phyloP scores from a whole-genome alignment of 2,797 vertebrate species.

The Rhinophrynus dorsalis region DNA sequence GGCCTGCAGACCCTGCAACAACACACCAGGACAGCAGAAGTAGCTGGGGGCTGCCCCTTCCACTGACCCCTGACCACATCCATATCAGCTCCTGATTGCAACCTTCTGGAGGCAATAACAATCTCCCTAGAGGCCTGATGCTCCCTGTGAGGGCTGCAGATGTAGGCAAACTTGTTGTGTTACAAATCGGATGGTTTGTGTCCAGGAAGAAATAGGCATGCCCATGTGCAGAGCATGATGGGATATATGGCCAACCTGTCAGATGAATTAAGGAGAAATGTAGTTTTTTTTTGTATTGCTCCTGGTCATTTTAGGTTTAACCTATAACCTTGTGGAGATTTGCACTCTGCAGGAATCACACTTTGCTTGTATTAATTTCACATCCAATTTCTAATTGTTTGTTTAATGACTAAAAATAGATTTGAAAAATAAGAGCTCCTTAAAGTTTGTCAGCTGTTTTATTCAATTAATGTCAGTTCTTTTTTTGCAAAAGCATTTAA shows the following conservation, averaged over 20 bases:
- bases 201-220: background rate
- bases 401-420: no score
- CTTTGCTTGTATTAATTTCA: no score
- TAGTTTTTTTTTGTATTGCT: background rate
- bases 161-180: slow-evolving; percentile 3
- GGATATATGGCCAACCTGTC: slow-evolving; percentile 27
- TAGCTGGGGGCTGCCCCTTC: slow-evolving; percentile 61
- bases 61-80: slow-evolving; percentile 64
- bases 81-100: slow-evolving; percentile 68
- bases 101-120: slow-evolving; percentile 66
- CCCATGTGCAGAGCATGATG: background rate
- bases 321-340: slow-evolving; percentile 16
- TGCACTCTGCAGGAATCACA: slow-evolving; percentile 5
- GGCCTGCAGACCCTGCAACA: slow-evolving; percentile 61
- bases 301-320: slow-evolving; percentile 21
- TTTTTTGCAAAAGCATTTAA: no score
- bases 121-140: slow-evolving; percentile 36
- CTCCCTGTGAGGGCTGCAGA: slow-evolving; percentile 19
- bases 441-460: no score
- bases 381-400: no score
- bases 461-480: no score
- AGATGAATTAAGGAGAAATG: slow-evolving; percentile 12
- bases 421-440: no score
- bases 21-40: slow-evolving; percentile 57
- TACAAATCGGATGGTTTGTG: slow-evolving; percentile 1